Evolutionary conservation across 2,888 invertebrate species (phyloP).

Genomic region (Oxyscelio sp.): DNA sequence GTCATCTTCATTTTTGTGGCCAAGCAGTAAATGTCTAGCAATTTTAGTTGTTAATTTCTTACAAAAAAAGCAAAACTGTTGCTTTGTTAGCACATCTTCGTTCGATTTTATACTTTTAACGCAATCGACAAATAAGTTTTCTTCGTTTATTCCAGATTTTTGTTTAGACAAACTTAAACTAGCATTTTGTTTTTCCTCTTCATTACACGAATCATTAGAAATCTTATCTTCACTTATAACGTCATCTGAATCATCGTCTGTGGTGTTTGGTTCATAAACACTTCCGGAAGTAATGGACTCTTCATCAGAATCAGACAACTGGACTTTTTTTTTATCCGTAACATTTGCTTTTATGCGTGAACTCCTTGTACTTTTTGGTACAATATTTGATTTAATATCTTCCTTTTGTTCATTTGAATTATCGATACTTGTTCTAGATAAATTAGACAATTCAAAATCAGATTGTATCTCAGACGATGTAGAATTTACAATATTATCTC

Average conservation of each 20-base stretch:
- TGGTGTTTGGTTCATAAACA: too few species aligned
- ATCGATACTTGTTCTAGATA: neutral
- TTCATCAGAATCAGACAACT: neutral
- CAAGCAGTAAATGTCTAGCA: conserved; percentile 5
- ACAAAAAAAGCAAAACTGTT: conserved; percentile 24
- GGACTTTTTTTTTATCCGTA: neutral
- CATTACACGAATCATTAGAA: too few species aligned
- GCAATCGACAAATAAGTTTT: too few species aligned
- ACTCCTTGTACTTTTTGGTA: neutral
- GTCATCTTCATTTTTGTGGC: neutral
- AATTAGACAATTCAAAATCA: neutral
- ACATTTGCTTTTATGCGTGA: neutral
- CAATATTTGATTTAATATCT: neutral
- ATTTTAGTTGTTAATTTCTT: conserved; percentile 13
- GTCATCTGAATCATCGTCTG: too few species aligned
- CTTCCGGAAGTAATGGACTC: too few species aligned
- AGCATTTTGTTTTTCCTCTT: too few species aligned
- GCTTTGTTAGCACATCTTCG: neutral
- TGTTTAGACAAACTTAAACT: too few species aligned
- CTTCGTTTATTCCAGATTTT: too few species aligned
- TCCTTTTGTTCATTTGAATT: neutral
- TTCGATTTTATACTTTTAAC: too few species aligned
- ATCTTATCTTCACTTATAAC: too few species aligned
- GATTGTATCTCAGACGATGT: neutral
- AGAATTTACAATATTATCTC: neutral